Conservation (phyloP, 64 coral and sea anemone genomes). For the Montipora foliosa region DNA sequence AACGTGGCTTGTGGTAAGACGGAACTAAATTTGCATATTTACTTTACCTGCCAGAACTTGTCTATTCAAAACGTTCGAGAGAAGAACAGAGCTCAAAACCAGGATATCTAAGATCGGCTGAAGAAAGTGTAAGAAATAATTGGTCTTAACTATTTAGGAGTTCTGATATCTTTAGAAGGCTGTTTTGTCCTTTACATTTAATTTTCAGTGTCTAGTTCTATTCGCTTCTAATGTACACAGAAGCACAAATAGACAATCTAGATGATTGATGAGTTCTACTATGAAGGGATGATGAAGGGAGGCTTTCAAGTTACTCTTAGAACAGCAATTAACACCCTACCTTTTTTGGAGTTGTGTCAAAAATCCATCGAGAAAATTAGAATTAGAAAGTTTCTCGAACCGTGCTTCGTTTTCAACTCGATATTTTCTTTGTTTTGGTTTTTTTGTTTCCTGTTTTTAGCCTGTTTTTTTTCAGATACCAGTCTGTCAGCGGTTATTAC, state of each 20-base stretch:
- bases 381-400: neutral
- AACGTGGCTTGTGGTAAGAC: neutral
- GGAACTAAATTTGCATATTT: neutral
- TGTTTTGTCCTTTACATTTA: no score
- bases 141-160: neutral
- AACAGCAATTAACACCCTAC: neutral
- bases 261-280: no score
- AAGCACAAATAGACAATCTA: no score
- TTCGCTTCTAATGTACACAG: no score
- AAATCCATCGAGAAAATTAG: neutral
- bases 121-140: neutral
- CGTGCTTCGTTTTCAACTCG: neutral
- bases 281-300: neutral
- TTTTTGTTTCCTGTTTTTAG: conserved; percentile 37
- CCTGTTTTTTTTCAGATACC: no score
- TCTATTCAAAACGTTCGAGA: neutral
- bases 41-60: neutral
- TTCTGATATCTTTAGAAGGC: neutral
- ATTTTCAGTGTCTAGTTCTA: no score
- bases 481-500: neutral
- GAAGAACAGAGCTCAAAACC: neutral
- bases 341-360: neutral
- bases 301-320: neutral
- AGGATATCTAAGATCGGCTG: neutral
- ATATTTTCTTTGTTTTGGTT: conserved; percentile 25